Percentiles rank a stretch among this genome's conserved stretches.
These are phyloP conservation scores for Zosterops pallidus DNA, from an alignment of 2,113 vertebrate species.

Conservation along the genomic window DNA sequence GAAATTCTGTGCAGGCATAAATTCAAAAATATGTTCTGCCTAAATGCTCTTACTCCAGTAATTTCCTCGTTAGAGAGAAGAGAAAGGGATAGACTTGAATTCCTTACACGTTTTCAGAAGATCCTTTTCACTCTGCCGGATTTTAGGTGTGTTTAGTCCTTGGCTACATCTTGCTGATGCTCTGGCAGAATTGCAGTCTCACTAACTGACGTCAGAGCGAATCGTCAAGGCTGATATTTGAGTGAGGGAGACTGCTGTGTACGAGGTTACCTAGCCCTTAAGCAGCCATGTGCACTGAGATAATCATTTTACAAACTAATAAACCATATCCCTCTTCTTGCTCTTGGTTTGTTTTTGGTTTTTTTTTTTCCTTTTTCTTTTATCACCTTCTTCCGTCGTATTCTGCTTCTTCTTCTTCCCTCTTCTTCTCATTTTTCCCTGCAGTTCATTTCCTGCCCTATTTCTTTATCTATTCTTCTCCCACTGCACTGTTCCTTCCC, in stretches of 20 bases:
- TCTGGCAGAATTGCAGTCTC: constrained; percentile 12
- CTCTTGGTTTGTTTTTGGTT: constrained; percentile 3
- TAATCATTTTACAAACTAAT: constrained; percentile 32
- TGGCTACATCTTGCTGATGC: constrained; percentile 12
- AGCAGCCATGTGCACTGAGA: not conserved
- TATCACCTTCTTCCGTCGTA: constrained; percentile 61
- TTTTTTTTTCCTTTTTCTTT: not conserved
- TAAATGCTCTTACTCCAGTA: constrained; percentile 22
- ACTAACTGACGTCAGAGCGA: not conserved
- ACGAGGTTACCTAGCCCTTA: not conserved
- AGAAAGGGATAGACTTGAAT: not conserved
- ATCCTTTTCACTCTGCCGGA: not conserved
- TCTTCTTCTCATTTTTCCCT: constrained; percentile 62
- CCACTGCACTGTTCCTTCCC: constrained; percentile 29
- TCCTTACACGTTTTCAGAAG: constrained; percentile 14
- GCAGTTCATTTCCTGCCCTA: constrained; percentile 59
- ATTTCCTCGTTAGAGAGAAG: not conserved
- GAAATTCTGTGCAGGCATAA: not conserved
- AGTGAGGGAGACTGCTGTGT: not conserved
- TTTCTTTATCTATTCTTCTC: constrained; percentile 67
- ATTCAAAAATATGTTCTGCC: not conserved
- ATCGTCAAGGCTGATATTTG: not conserved
- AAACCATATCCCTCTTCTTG: constrained; percentile 60
- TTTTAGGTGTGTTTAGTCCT: constrained; percentile 24
- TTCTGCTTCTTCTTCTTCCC: constrained; percentile 50